Evolutionary conservation across 2,113 vertebrate species (phyloP), one percentile per base, ranked within the genome.

Genomic region (Cisticola juncidis): DNA sequence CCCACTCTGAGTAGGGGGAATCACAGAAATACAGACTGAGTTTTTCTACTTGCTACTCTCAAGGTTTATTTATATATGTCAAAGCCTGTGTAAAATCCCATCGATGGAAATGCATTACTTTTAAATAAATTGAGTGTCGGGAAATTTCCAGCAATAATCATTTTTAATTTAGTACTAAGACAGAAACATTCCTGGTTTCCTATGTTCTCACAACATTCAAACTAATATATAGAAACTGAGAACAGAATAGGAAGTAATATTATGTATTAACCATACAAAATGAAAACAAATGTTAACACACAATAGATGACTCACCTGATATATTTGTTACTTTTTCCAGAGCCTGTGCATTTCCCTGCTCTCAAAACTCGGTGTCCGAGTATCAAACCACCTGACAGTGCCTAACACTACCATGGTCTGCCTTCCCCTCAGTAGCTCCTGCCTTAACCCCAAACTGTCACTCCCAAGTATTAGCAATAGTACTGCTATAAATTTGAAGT

Each of bases 131-230:
- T 31, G 18, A 71, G 61, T 73, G 25, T 78, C 58, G 73, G 23
- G 31, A 94, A 70, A 66, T 89, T 95, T 70, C 36, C 45, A 90
- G 62, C 74, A 94, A 95, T 51, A 74, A 94, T 92, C 6, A 36
- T 82, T 92, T 95, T 96, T 96, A 95, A 48, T 91, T 96, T 50
- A 92, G 25, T 44, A 88, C 31, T 54, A 58, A 96, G 60, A 86
- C 31, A 86, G 62, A 76, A 82, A 51, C 2, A 10, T 85, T 95
- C 90, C 64, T 94, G 22, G 14, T 77, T 68, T 64, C 20, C 26
- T 60, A 14, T 18, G 29, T 60, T 28, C n/a, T 78, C 21, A 21
- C 17, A 64, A 17, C 40, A 56, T 33, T 72, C 12, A 5, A 62
- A 3, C 11, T 42, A 56, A 51, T 5, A 64, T 20, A 42, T 1